phyloP scores from a whole-genome alignment of 2,113 vertebrate genomes.

The Salvelinus fontinalis region DNA sequence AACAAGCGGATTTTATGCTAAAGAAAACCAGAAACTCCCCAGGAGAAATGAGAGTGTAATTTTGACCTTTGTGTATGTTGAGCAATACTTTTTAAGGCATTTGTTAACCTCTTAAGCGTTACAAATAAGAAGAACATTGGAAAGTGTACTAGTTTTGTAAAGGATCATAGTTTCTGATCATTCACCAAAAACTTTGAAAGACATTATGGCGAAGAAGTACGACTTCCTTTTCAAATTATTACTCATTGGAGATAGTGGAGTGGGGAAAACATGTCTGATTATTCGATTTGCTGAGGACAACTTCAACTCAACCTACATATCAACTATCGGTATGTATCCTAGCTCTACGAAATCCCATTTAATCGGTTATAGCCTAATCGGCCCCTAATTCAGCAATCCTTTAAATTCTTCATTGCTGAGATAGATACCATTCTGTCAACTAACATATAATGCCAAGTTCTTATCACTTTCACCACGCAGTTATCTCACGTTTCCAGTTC shows the following conservation, averaged over 20 bases:
- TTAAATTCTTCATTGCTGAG: not conserved
- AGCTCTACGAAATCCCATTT: not conserved
- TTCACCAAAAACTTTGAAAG: conserved; percentile 9
- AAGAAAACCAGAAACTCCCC: not conserved
- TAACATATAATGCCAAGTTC: not conserved
- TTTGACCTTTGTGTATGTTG: not conserved
- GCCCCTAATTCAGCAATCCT: not conserved
- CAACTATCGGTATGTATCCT: conserved; percentile 87
- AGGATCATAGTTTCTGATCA: not conserved
- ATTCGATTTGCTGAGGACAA: conserved; percentile 93
- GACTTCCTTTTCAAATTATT: conserved; percentile 91
- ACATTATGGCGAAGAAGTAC: conserved; percentile 88
- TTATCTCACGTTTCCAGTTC: conserved; percentile 29
- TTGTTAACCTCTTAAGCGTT: not conserved
- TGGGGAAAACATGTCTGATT: conserved; percentile 93
- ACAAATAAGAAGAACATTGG: not conserved
- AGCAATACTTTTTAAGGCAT: not conserved
- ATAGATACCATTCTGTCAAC: not conserved
- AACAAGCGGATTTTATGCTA: conserved; percentile 11
- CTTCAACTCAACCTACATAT: conserved; percentile 94
- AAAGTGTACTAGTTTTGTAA: not conserved
- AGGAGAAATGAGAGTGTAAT: not conserved
- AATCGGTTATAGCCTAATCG: not conserved
- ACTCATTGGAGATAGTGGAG: conserved; percentile 93
- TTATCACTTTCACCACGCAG: not conserved